These are phyloP conservation scores for Meta bourneti DNA, from an alignment of 2,888 invertebrate species.

Conservation along the genomic window DNA sequence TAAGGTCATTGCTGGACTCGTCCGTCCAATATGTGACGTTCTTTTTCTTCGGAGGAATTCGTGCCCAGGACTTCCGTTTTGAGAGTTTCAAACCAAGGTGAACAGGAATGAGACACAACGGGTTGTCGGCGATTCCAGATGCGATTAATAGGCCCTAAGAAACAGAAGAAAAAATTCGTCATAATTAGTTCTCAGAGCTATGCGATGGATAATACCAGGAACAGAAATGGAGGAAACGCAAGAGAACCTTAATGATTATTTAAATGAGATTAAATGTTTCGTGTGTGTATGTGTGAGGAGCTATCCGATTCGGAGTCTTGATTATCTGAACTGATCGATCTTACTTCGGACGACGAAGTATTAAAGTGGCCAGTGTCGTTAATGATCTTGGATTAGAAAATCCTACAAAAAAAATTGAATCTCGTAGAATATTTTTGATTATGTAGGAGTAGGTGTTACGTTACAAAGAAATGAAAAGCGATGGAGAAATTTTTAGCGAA, in stretches of 20 bases:
- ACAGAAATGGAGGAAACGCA: not conserved
- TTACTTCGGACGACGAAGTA: not conserved
- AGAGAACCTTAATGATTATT: not conserved
- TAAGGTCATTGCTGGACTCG: conserved; percentile 39
- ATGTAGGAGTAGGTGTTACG: too few relatives aligned
- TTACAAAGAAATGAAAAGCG: too few relatives aligned
- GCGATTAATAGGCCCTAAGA: not conserved
- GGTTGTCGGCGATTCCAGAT: conserved; percentile 11
- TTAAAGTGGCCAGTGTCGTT: not conserved
- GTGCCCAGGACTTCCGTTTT: not conserved
- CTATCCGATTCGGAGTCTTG: not conserved
- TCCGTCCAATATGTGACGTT: conserved; percentile 7
- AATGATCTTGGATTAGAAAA: too few relatives aligned
- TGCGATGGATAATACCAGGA: not conserved
- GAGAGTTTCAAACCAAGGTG: conserved; percentile 34
- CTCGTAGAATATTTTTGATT: too few relatives aligned
- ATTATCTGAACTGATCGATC: not conserved
- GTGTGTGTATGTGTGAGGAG: not conserved
- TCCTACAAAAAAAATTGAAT: too few relatives aligned
- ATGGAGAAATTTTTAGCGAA: too few relatives aligned
- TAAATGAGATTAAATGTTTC: not conserved
- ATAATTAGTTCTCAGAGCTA: not conserved
- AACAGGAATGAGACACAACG: conserved; percentile 36
- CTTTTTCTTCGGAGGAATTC: conserved; percentile 25
- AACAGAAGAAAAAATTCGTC: not conserved